Conservation (phyloP, 2,888 invertebrate species). For the Tetragnatha montana region DNA sequence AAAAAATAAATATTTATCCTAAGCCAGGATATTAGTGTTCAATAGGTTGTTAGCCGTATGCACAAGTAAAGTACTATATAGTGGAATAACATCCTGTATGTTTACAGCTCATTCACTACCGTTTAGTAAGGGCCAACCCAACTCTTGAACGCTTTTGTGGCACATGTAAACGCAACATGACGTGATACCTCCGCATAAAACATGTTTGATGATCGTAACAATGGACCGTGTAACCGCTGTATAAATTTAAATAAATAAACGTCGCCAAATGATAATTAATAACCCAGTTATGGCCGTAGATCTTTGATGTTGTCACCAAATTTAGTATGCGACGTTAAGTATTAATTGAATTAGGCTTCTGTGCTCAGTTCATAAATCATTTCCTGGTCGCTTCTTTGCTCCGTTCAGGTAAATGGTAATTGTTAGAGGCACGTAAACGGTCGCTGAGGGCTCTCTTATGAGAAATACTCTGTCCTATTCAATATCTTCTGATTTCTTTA, state of each 20-base stretch:
- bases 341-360: conserved; percentile 67
- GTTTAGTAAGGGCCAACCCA: background rate
- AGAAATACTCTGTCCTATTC: background rate
- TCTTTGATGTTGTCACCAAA: conserved; percentile 65
- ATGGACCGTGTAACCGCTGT: conserved; percentile 66
- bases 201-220: conserved; percentile 66
- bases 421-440: conserved; percentile 50
- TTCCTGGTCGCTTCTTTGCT: conserved; percentile 55
- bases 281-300: conserved; percentile 53
- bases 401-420: conserved; percentile 47
- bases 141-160: conserved; percentile 2
- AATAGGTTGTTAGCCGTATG: too few relatives aligned
- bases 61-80: too few relatives aligned
- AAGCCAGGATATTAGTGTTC: too few relatives aligned
- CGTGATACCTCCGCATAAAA: conserved; percentile 61
- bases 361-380: conserved; percentile 56
- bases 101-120: conserved; percentile 5
- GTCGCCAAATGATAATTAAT: conserved; percentile 60
- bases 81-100: too few relatives aligned
- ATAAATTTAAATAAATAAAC: conserved; percentile 69
- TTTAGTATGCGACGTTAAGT: conserved; percentile 64
- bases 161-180: conserved; percentile 53
- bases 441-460: conserved; percentile 21
- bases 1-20: too few relatives aligned
- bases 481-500: too few relatives aligned